Evolutionary conservation across 2,888 invertebrate species (phyloP), one percentile per base, ranked within the genome.

Genomic region (Nineta flava): DNA sequence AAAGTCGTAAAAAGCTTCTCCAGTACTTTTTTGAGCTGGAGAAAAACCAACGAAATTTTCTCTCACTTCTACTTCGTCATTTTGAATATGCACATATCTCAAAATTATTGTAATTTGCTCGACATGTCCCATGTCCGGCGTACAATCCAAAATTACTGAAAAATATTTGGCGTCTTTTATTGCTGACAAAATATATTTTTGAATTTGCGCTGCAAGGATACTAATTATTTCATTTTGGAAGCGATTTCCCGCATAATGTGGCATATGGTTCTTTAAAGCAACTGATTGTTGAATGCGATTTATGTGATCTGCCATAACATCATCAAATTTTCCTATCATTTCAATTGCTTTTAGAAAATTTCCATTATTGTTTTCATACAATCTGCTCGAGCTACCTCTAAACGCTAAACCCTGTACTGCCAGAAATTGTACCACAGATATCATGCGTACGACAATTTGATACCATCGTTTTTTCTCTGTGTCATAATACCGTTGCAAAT

Each of bases 321-420:
- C 48, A 54, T 56, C 55, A 47, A 57, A 57, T 50, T 53, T 52
- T 50, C 31, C 47, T 50, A 54, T 13, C 52, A 54, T 53, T 50
- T 54, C 53, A 38, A 54, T 50, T 38, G 44, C 49, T 55, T 54
- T 54, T 46, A 54, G 48, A 54, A 55, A 55, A 54, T 54, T 55
- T 16, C 51, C 54, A 52, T 55, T 54, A 45, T 53, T 53, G 16
- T 40, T 32, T 12, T 53, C 47, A 35, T 47, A 55, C 26, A 55
- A 50, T 45, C 43, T 50, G 19, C 50, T 46, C 32, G 42, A 50
- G 46, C 32, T 32, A 26, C 53, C 53, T 17, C 51, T 49, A 55
- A 54, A 46, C 45, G 52, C 52, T 45, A 55, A 45, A 53, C 50
- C 44, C 44, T 55, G 53, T 46, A 16, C 42, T 42, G 38, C 15